Evolutionary conservation across 2,888 invertebrate species (phyloP), one percentile per base, ranked within the genome.

Genomic region (Acanthosepion esculentum): DNA sequence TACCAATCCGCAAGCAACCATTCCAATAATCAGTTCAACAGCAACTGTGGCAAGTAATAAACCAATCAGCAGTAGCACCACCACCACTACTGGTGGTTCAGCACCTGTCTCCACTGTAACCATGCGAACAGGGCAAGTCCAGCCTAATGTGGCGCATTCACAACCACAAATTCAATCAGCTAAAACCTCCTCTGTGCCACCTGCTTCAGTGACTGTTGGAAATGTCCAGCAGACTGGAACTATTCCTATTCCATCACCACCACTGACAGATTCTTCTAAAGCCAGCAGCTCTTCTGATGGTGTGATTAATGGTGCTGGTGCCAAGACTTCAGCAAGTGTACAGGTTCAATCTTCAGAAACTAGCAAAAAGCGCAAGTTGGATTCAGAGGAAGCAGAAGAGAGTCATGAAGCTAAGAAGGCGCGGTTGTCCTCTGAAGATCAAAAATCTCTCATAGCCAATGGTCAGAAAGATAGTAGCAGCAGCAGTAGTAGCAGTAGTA

Each of bases 321-420:
- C n/a, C 20, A 93, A 93, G 53, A 53, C 48, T 29, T 93, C 50
- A 15, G 53, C 93, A 93, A 33, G 50, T 48, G 10, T 29, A 48
- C 92, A 92, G 20, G n/a, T 15, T 78, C 93, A 93, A 53, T 48
- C 53, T 15, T 93, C 50, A n/a, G 93, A 93, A 53, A 18, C 48
- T 7, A 93, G n/a, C 59, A 94, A 48, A 55, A 94, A 94, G 48
- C 94, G 94, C 20, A 94, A 94, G 33, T n/a, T 33, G 15, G 94
- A 94, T 64, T 94, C 94, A 15, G 92, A 50, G 23, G 18, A 92
- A 23, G 23, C 93, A 53, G 93, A 50, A 53, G 29, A 93, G 5
- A 53, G 48, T 33, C 8, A 18, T 18, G 50, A 93, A 29, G 5
- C 50, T 33, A 53, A 48, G 3, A 93, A 93, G 29, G n/a, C 29